Evolutionary conservation across 1,140 invertebrate species (phyloP).

Genomic region (Papilio aristodemus): DNA sequence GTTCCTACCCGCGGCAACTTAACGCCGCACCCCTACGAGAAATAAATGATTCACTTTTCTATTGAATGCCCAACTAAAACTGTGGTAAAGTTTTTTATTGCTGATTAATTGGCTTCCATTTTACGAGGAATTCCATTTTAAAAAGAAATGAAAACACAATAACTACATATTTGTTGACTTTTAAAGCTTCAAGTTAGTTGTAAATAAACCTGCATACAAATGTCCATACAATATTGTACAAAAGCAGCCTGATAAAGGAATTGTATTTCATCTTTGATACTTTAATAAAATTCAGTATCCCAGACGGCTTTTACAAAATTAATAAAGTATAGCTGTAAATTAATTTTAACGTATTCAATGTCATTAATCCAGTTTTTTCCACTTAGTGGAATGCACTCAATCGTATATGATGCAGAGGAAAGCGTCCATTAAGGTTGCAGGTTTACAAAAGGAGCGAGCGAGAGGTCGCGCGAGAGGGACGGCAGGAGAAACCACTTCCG

Average conservation of each 20-base stretch:
- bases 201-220: neutral
- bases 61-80: constrained; percentile 28
- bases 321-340: neutral
- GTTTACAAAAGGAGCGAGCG: constrained; percentile 65
- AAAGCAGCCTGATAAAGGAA: neutral
- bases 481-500: constrained; percentile 79
- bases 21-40: constrained; percentile 25
- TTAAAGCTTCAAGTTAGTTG: neutral
- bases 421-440: constrained; percentile 65
- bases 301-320: neutral
- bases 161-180: constrained; percentile 14
- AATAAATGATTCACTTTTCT: constrained; percentile 32
- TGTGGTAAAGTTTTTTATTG: constrained; percentile 21
- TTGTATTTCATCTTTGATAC: neutral
- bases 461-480: constrained; percentile 60
- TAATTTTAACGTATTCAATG: constrained; percentile 1
- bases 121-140: constrained; percentile 1
- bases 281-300: neutral
- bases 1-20: constrained; percentile 20
- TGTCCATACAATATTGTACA: neutral
- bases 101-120: constrained; percentile 22
- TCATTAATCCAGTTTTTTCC: constrained; percentile 48
- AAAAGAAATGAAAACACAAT: constrained; percentile 20
- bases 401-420: constrained; percentile 65
- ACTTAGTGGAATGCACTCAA: constrained; percentile 67